A percentile compares a stretch with the other conserved stretches of the same genome.
Conservation (phyloP, 2,888 invertebrate species). For the Parnassius mnemosyne region DNA sequence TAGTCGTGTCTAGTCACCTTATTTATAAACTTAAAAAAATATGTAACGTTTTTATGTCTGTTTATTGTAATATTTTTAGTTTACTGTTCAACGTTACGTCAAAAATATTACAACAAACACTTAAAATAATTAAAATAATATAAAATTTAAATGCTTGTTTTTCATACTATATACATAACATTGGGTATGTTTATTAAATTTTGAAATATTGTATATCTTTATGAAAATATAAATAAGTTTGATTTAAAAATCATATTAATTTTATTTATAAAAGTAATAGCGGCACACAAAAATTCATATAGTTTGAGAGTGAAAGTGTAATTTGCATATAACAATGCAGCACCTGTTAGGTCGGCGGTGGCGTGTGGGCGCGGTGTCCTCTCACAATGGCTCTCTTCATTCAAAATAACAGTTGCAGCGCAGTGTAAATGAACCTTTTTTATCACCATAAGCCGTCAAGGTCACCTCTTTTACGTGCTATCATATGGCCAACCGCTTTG, state of each 20-base stretch:
- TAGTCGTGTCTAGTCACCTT: neutral
- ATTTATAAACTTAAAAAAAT: too few relatives aligned
- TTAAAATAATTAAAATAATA: too few relatives aligned
- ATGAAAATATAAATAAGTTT: too few relatives aligned
- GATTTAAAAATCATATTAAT: constrained; percentile 28
- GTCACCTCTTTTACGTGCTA: constrained; percentile 64
- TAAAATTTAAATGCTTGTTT: too few relatives aligned
- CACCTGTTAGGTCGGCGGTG: constrained; percentile 65
- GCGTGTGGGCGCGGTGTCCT: constrained; percentile 68
- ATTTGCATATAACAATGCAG: constrained; percentile 79
- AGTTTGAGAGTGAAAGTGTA: constrained; percentile 73
- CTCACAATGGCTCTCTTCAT: constrained; percentile 61
- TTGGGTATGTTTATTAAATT: too few relatives aligned
- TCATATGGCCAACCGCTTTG: constrained; percentile 49
- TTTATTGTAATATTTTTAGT: too few relatives aligned
- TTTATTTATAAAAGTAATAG: constrained; percentile 30
- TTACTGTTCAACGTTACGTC: too few relatives aligned
- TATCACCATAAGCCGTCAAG: constrained; percentile 71
- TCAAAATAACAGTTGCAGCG: constrained; percentile 68
- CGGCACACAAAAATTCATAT: constrained; percentile 58
- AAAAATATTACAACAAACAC: too few relatives aligned
- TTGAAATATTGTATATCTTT: too few relatives aligned
- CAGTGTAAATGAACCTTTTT: constrained; percentile 78
- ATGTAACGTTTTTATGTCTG: neutral
- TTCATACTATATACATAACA: too few relatives aligned